Percentiles rank a stretch among this genome's conserved stretches.
phyloP scores from a whole-genome alignment of 1,140 invertebrate species.

The Epicauta chinensis region DNA sequence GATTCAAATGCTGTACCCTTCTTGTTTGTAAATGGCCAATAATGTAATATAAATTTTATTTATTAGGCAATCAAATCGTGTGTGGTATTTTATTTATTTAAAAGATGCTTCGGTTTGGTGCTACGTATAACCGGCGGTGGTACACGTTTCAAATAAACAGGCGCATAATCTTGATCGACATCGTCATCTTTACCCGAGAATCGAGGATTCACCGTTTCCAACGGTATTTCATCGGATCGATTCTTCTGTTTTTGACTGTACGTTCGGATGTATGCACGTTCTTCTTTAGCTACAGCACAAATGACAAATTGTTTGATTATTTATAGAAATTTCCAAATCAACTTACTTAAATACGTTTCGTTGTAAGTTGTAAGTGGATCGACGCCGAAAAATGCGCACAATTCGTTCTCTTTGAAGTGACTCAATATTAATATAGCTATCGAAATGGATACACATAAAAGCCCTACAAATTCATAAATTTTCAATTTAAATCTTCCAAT shows the following conservation, averaged over 20 bases:
- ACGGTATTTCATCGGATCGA: slow-evolving; percentile 9
- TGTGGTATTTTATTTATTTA: neutral
- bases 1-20: slow-evolving; percentile 16
- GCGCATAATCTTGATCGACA: slow-evolving; percentile 21
- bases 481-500: too few relatives aligned
- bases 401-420: slow-evolving; percentile 44
- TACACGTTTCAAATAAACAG: slow-evolving; percentile 22
- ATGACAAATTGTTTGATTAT: neutral
- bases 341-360: slow-evolving; percentile 43
- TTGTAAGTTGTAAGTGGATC: slow-evolving; percentile 52
- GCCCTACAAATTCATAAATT: too few relatives aligned
- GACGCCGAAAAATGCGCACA: slow-evolving; percentile 50
- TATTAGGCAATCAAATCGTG: slow-evolving; percentile 14
- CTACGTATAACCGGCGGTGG: slow-evolving; percentile 13
- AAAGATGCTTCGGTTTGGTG: slow-evolving; percentile 16
- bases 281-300: slow-evolving; percentile 26
- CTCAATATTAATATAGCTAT: slow-evolving; percentile 41
- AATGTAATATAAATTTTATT: slow-evolving; percentile 12
- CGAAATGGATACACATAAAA: slow-evolving; percentile 45
- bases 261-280: neutral
- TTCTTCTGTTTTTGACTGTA: slow-evolving; percentile 12
- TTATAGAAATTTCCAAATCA: neutral
- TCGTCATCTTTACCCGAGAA: slow-evolving; percentile 7
- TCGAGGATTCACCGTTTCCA: slow-evolving; percentile 1
- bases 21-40: slow-evolving; percentile 9